phyloP scores from a whole-genome alignment of 2,888 invertebrate species.

The Athetis lepigone region DNA sequence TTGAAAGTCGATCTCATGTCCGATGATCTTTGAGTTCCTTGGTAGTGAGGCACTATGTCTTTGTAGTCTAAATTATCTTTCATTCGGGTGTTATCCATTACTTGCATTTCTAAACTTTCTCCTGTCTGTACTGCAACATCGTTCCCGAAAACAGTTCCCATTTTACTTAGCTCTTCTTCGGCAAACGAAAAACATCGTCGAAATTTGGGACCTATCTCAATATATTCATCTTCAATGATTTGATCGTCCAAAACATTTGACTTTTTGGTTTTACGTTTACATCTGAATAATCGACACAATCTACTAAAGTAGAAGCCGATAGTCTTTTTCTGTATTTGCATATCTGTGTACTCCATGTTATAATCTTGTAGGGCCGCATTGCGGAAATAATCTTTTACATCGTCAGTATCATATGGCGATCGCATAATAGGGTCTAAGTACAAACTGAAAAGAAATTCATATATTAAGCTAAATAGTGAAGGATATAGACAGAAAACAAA shows the following conservation, averaged over 20 bases:
- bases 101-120: slow-evolving; percentile 74
- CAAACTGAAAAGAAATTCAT: slow-evolving; percentile 73
- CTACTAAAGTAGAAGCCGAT: slow-evolving; percentile 44
- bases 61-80: slow-evolving; percentile 14
- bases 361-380: slow-evolving; percentile 66
- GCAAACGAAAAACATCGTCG: slow-evolving; percentile 73
- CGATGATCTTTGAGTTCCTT: slow-evolving; percentile 11
- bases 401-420: slow-evolving; percentile 76
- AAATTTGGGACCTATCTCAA: slow-evolving; percentile 25
- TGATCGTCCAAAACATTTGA: slow-evolving; percentile 20
- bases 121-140: slow-evolving; percentile 80
- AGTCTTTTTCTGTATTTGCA: slow-evolving; percentile 23
- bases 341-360: slow-evolving; percentile 41
- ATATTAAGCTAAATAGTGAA: slow-evolving; percentile 1
- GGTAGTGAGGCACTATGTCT: slow-evolving; percentile 29
- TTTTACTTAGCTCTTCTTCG: slow-evolving; percentile 76
- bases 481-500: neutral
- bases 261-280: slow-evolving; percentile 48
- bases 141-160: slow-evolving; percentile 42
- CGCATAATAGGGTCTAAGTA: slow-evolving; percentile 82
- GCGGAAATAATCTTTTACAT: slow-evolving; percentile 64
- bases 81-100: neutral
- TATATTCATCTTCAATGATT: slow-evolving; percentile 27
- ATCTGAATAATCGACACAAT: slow-evolving; percentile 54
- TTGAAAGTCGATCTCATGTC: slow-evolving; percentile 17